Evolutionary conservation across 2,888 invertebrate species (phyloP).

Genomic region (Allolobophora icterica): DNA sequence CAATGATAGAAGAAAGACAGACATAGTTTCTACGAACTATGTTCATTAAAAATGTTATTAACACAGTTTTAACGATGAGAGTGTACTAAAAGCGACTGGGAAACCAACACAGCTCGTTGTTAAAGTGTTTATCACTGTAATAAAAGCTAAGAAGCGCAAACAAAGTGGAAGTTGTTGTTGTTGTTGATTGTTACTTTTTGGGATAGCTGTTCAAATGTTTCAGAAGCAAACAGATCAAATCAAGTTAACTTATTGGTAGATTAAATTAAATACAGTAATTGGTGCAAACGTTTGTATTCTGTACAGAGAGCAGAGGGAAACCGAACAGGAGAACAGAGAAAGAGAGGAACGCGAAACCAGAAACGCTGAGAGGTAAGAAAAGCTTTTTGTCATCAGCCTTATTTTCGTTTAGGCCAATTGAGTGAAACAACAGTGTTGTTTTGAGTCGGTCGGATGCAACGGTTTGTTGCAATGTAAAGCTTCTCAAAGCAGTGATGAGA

Average conservation of each 20-base stretch:
- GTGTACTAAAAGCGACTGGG: no score
- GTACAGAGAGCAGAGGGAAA: slow-evolving; percentile 28
- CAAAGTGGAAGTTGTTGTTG: no score
- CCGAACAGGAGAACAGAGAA: slow-evolving; percentile 19
- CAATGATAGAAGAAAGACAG: neutral
- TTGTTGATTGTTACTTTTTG: no score
- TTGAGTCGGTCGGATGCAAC: neutral
- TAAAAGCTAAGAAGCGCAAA: no score
- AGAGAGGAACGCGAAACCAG: slow-evolving; percentile 26
- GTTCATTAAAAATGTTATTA: no score
- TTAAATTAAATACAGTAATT: neutral
- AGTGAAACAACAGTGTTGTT: neutral
- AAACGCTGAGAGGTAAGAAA: slow-evolving; percentile 28
- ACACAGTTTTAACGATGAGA: no score
- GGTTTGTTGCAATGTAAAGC: neutral
- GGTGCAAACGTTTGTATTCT: neutral
- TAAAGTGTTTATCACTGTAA: no score
- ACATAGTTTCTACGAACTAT: no score
- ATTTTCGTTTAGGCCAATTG: neutral
- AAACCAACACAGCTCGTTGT: no score
- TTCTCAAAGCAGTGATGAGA: no score
- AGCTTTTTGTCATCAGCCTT: neutral
- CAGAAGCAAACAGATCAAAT: neutral
- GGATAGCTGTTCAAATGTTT: no score
- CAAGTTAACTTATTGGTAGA: neutral